Evolutionary conservation across 1,140 invertebrate species (phyloP).

Genomic region (Drosophila parvula): DNA sequence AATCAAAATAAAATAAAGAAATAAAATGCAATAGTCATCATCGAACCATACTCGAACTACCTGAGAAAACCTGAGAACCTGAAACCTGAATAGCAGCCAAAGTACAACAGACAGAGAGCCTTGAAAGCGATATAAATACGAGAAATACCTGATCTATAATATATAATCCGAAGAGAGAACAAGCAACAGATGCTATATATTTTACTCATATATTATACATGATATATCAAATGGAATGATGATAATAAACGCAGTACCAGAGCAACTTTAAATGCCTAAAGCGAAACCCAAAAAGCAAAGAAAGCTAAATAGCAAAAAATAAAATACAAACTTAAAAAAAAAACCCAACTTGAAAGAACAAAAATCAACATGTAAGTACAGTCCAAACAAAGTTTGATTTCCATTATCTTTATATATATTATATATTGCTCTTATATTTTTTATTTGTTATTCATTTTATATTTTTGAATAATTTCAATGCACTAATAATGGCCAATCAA

Average conservation of each 20-base stretch:
- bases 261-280: constrained; percentile 27
- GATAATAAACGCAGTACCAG: neutral
- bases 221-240: constrained; percentile 1
- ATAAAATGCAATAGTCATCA: constrained; percentile 28
- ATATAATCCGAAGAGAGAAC: too few relatives aligned
- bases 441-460: neutral
- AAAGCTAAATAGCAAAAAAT: constrained; percentile 2
- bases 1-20: too few relatives aligned
- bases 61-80: constrained; percentile 17
- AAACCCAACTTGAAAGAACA: constrained; percentile 1
- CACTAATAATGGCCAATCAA: constrained; percentile 10
- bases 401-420: neutral
- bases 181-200: constrained; percentile 25
- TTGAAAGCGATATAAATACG: neutral
- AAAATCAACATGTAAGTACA: constrained; percentile 25
- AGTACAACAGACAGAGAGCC: constrained; percentile 8
- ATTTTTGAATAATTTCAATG: constrained; percentile 9
- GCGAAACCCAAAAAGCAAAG: neutral
- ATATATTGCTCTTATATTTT: neutral
- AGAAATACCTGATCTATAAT: too few relatives aligned
- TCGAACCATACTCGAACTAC: constrained; percentile 15
- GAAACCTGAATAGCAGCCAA: neutral
- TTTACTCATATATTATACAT: neutral
- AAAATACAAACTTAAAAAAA: neutral
- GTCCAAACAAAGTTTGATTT: too few relatives aligned